These are phyloP conservation scores for Carassius gibelio DNA, from an alignment of 2,113 vertebrate genomes.

Conservation along the genomic window DNA sequence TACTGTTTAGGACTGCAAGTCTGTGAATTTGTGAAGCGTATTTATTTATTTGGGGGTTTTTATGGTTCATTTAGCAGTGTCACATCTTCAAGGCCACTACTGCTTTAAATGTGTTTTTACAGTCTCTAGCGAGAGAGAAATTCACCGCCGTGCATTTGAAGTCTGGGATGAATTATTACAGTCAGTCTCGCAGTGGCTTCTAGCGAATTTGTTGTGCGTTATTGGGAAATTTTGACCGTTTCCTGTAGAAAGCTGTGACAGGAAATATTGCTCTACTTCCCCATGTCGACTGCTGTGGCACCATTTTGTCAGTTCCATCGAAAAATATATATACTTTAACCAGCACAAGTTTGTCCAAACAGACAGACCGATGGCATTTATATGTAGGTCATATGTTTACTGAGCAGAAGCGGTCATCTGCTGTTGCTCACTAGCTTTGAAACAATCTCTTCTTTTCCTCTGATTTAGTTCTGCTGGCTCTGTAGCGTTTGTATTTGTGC, in stretches of 20 bases:
- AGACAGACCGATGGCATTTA: conserved; percentile 9
- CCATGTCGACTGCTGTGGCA: conserved; percentile 21
- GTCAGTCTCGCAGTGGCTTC: background rate
- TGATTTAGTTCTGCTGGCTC: conserved; percentile 6
- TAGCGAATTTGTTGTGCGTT: background rate
- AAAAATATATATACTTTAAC: background rate
- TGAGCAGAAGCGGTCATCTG: background rate
- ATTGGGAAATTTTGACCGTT: conserved; percentile 33
- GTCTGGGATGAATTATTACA: background rate
- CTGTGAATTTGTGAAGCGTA: no score
- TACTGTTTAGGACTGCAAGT: background rate
- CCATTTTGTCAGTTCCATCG: conserved; percentile 19
- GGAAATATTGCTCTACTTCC: conserved; percentile 55
- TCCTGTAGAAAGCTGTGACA: conserved; percentile 17
- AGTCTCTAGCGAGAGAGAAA: background rate
- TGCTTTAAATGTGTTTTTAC: background rate
- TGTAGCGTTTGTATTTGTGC: background rate
- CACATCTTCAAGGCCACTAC: background rate
- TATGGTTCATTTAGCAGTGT: background rate
- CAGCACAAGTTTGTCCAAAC: background rate
- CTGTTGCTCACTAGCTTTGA: background rate
- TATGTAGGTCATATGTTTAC: background rate
- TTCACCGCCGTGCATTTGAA: background rate
- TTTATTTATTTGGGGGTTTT: background rate
- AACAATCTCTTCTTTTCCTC: background rate